Evolutionary conservation across 1,140 invertebrate species (phyloP), one percentile per base, ranked within the genome.

Genomic region (Himalopsyche phryganea): DNA sequence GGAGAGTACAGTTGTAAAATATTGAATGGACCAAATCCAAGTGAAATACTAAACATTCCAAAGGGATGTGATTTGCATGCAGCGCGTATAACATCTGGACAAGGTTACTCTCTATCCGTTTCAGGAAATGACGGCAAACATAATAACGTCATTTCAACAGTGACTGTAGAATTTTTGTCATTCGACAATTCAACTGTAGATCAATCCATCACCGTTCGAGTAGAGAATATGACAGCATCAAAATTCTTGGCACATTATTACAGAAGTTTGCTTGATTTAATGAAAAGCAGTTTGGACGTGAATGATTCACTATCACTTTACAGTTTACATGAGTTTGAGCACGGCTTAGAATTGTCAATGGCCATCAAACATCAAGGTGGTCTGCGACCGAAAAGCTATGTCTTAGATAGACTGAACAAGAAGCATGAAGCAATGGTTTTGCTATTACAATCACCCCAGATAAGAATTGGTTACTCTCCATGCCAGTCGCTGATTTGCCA

Each of bases 51-150:
- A 41, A 81, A 70, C 50, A 90, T 97, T 44, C 85, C 85, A 14
- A 78, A 78, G 41, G 85, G 80, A 18, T 97, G 94, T 71, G 85
- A 92, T 69, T 79, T 97, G 58, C 84, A 89, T 66, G 84, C 87
- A 19, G 79, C 77, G 17, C 81, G 81, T 68, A 83, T 88, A 36
- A 85, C 81, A 60, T 82, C 86, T 52, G 82, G 80, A n/a, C 76
- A 83, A 60, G 85, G 83, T 5, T 86, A 88, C 66, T 86, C 87
- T 0, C 78, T 96, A 58, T 88, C 83, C 46, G 83, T 96, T 0
- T 85, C 85, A 5, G 93, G 92, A 1, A 94, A 91, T 70, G 95
- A 98, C 74, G 94, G 94, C 1, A 84, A 84, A 57, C 92, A 95
- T 68, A 77, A 81, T 7, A 86, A 92, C 72, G 94, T 96, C 0